Evolutionary conservation across 2,113 vertebrate species (phyloP), one percentile per base, ranked within the genome.

Genomic region (Callopanchax toddi): DNA sequence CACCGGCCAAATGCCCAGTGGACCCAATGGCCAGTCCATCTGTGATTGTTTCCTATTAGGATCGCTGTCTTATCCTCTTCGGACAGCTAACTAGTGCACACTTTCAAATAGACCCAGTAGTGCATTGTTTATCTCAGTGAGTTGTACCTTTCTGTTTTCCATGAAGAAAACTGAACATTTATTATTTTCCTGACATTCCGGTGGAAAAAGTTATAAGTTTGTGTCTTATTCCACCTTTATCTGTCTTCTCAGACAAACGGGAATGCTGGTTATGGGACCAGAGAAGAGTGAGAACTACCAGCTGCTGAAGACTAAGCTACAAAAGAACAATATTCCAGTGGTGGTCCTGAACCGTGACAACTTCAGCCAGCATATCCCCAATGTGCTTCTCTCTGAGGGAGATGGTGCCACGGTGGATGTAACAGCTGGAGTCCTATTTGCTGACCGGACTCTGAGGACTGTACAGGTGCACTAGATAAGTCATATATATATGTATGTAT

Each of bases 381-480:
- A 92, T n/a, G 77, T 97, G 37, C 75, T 0, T 8, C 64, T 94
- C 44, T 20, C 70, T 0, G 10, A 71, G 0, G 94, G 92, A 1
- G 86, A 95, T 18, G 90, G 63, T 40, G 95, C 93, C 0, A 0
- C 96, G 42, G 50, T 94, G 45, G 97, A 99, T 1, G 42, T 22
- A 29, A 91, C 81, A 0, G 96, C 87, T 0, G 97, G 96, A 9
- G 79, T 98, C 58, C 88, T 99, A 76, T 94, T 88, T 0, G 96
- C 97, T 0, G 93, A 95, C 66, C 92, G 93, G n/a, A 93, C 93
- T 0, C 92, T 98, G 55, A 83, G 64, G 56, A 83, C 83, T 0
- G 92, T 90, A 5, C 97, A 97, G 96, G 97, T 98, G 81, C 63
- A 26, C n/a, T n/a, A n/a, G n/a, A n/a, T n/a, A n/a, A n/a, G n/a